Conservation (phyloP, 2,113 vertebrate genomes). For the Scytalopus superciliaris region DNA sequence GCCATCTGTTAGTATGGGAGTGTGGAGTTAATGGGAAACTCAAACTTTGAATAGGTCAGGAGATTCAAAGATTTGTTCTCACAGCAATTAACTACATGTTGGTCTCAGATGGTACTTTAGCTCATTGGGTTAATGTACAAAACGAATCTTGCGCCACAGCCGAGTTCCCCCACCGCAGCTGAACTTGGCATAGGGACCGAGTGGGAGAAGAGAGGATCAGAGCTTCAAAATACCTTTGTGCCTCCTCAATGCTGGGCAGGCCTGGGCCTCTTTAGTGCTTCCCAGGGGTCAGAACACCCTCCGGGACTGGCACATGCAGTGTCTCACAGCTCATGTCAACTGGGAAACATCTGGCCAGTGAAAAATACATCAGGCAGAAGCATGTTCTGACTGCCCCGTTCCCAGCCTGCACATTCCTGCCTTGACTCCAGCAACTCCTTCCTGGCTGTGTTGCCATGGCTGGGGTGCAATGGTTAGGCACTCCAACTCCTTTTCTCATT, state of each 20-base stretch:
- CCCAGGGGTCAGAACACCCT: conserved; percentile 60
- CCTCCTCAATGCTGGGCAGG: not conserved
- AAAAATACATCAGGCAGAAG: conserved; percentile 32
- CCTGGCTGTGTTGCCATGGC: not conserved
- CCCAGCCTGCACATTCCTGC: conserved; percentile 14
- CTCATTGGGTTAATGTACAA: conserved; percentile 9
- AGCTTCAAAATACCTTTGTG: conserved; percentile 55
- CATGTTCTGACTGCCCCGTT: not conserved
- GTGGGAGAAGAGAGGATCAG: not conserved
- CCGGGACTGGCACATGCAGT: not conserved
- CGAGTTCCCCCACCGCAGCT: not conserved
- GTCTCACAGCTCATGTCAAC: not conserved
- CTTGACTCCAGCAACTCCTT: not conserved
- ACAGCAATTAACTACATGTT: conserved; percentile 50
- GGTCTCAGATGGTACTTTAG: conserved; percentile 39
- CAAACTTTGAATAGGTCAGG: conserved; percentile 49
- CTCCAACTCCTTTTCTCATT: not conserved
- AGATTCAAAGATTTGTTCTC: conserved; percentile 40
- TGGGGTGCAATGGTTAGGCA: accelerated
- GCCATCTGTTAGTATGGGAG: conserved; percentile 5
- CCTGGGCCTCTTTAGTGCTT: conserved; percentile 49
- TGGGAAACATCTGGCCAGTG: conserved; percentile 51
- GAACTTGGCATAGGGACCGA: not conserved
- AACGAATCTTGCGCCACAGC: not conserved
- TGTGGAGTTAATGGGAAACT: not conserved